These are phyloP conservation scores for Nephrotoma appendiculata DNA, from an alignment of 2,888 invertebrate species.

Conservation along the genomic window DNA sequence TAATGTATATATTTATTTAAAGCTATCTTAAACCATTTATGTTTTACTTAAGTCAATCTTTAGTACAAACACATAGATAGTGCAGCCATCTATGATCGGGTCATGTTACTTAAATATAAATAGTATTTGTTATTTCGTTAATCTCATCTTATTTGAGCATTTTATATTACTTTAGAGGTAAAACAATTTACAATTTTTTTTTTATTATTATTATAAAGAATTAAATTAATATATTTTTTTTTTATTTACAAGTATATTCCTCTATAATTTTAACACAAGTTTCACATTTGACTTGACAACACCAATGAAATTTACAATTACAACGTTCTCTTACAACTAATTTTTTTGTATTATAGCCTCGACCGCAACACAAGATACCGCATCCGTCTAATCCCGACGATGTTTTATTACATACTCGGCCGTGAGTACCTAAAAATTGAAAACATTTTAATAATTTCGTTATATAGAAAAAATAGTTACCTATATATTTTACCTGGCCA, in stretches of 20 bases:
- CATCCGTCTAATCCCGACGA: conserved; percentile 70
- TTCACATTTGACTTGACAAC: conserved; percentile 86
- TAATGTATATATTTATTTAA: neutral
- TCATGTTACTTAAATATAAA: neutral
- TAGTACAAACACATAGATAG: neutral
- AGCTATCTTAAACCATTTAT: neutral
- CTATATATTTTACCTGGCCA: conserved; percentile 35
- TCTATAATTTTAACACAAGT: conserved; percentile 66
- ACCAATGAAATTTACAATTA: conserved; percentile 93
- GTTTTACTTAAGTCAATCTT: neutral
- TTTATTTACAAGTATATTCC: conserved; percentile 75
- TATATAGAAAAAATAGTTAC: neutral
- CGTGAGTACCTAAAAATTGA: conserved; percentile 42
- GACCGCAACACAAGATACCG: conserved; percentile 78
- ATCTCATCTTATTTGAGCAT: neutral
- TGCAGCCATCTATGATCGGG: neutral
- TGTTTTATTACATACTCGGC: conserved; percentile 56
- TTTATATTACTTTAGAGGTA: neutral
- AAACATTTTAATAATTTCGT: neutral
- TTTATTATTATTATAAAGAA: neutral
- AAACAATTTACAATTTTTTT: neutral
- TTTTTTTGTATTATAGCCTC: conserved; percentile 80
- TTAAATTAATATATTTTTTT: neutral
- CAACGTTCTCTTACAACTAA: conserved; percentile 65
- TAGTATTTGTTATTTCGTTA: neutral